Conservation (phyloP, 2,113 vertebrate genomes). For the Mormyrus iriodes region DNA sequence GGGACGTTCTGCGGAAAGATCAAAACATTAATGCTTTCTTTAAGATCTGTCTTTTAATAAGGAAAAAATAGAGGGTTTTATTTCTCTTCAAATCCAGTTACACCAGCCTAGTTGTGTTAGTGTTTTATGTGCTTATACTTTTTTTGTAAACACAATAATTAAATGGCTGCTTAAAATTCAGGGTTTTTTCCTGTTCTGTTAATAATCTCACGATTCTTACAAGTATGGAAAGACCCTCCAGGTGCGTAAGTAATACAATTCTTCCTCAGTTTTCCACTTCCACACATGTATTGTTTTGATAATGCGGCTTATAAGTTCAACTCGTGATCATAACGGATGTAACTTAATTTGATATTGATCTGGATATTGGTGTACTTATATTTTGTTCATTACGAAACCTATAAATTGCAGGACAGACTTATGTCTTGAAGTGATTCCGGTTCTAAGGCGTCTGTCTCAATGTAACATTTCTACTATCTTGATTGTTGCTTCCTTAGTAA, state of each 20-base stretch:
- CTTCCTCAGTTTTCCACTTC: not conserved
- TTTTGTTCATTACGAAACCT: not conserved
- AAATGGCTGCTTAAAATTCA: not conserved
- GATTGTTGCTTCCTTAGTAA: not conserved
- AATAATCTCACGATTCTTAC: not conserved
- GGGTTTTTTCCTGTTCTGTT: not conserved
- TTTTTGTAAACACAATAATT: not conserved
- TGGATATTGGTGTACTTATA: not conserved
- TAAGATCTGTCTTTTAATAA: not conserved
- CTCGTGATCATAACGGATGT: not conserved
- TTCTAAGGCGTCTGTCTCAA: not conserved
- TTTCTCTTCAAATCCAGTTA: not conserved
- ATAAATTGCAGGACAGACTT: not conserved
- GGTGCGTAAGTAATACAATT: constrained; percentile 11
- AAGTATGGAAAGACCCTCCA: constrained; percentile 7
- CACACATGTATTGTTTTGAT: not conserved
- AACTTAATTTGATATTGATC: not conserved
- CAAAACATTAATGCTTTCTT: not conserved
- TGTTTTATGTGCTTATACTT: not conserved
- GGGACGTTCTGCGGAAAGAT: not conserved
- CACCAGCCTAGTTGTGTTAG: not conserved
- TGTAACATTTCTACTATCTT: not conserved
- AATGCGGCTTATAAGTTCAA: not conserved
- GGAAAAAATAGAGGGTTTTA: not conserved
- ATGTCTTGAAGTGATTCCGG: too few relatives aligned